Evolutionary conservation across 2,888 invertebrate species (phyloP).

Genomic region (Hecatera dysodea): DNA sequence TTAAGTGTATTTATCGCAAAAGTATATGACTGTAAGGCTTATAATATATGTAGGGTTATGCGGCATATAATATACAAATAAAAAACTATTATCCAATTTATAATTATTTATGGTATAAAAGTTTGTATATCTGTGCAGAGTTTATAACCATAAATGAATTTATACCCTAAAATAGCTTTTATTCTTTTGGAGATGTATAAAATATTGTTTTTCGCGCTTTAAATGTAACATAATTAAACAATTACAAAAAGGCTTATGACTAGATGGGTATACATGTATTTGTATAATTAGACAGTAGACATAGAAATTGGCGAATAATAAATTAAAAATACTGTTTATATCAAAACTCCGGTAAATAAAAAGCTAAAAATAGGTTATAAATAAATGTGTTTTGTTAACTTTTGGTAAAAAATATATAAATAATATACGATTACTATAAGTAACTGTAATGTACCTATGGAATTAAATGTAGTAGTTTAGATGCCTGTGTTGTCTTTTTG

Average conservation of each 20-base stretch:
- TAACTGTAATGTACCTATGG: conserved; percentile 83
- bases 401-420: conserved; percentile 52
- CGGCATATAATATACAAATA: conserved; percentile 30
- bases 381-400: conserved; percentile 49
- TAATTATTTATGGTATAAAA: conserved; percentile 7
- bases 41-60: conserved; percentile 47
- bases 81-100: neutral
- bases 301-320: conserved; percentile 49
- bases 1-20: conserved; percentile 80
- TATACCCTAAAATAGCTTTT: conserved; percentile 3
- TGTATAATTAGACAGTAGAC: conserved; percentile 63
- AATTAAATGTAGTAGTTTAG: conserved; percentile 79
- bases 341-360: conserved; percentile 80
- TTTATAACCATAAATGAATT: neutral
- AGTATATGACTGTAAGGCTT: conserved; percentile 67
- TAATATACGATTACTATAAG: conserved; percentile 58
- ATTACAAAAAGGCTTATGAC: conserved; percentile 63
- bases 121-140: neutral
- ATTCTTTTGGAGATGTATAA: conserved; percentile 5
- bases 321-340: conserved; percentile 73
- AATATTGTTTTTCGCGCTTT: conserved; percentile 48
- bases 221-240: conserved; percentile 48
- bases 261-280: conserved; percentile 50
- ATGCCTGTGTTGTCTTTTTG: conserved; percentile 76
- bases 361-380: conserved; percentile 46